Conservation (phyloP, 2,888 invertebrate species). For the Cepaea hortensis region DNA sequence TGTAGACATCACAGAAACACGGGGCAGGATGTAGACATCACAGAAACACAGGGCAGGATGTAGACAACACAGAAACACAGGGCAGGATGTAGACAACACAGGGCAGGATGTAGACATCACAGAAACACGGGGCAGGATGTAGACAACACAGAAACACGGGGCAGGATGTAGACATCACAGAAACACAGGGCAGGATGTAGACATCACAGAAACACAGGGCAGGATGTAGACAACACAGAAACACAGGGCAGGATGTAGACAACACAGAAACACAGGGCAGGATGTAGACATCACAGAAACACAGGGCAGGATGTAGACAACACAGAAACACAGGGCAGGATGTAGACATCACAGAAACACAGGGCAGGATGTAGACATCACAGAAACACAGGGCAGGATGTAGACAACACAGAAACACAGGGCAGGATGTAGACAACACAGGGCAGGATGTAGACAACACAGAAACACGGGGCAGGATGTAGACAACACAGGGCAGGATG, state of each 20-base stretch:
- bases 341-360: not conserved
- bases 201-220: not conserved
- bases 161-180: not conserved
- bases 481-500: not conserved
- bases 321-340: not conserved
- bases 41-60: not conserved
- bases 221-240: not conserved
- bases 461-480: too few species aligned
- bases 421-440: too few species aligned
- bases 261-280: not conserved
- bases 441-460: not conserved
- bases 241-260: not conserved
- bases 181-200: not conserved
- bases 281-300: not conserved
- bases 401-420: not conserved
- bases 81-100: too few species aligned
- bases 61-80: not conserved
- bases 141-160: not conserved
- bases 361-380: not conserved
- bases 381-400: not conserved
- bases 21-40: not conserved
- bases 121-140: too few species aligned
- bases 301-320: not conserved
- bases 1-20: not conserved
- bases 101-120: not conserved